Evolutionary conservation across 2,113 vertebrate genomes (phyloP).

Genomic region (Hemiscyllium ocellatum): DNA sequence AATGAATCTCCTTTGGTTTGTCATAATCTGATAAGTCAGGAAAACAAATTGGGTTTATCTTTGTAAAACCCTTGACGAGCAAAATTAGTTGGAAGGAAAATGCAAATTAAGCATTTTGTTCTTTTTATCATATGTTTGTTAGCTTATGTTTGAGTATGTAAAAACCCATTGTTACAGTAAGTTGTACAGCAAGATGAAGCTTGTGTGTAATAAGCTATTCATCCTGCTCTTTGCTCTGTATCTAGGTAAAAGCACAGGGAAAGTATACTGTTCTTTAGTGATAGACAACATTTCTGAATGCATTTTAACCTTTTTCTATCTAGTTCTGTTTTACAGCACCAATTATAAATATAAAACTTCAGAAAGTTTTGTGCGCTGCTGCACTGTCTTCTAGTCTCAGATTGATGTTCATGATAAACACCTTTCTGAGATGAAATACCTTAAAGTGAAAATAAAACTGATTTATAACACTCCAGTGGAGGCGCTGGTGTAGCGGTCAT

Average conservation of each 20-base stretch:
- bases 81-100: constrained; percentile 28
- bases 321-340: background rate
- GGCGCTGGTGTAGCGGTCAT: too few relatives aligned
- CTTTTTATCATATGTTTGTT: background rate
- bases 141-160: background rate
- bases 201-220: background rate
- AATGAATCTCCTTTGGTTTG: constrained; percentile 37
- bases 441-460: constrained; percentile 1
- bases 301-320: background rate
- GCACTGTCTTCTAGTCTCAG: background rate
- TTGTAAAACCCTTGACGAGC: background rate
- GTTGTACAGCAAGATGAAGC: background rate
- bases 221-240: background rate
- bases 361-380: background rate
- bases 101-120: background rate
- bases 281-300: background rate
- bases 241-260: background rate
- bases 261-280: background rate
- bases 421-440: constrained; percentile 38
- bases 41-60: background rate
- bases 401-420: background rate
- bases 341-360: background rate
- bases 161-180: background rate
- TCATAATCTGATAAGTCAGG: background rate
- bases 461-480: too few relatives aligned